phyloP scores from a whole-genome alignment of 2,113 vertebrate species.

The Eidolon helvum region DNA sequence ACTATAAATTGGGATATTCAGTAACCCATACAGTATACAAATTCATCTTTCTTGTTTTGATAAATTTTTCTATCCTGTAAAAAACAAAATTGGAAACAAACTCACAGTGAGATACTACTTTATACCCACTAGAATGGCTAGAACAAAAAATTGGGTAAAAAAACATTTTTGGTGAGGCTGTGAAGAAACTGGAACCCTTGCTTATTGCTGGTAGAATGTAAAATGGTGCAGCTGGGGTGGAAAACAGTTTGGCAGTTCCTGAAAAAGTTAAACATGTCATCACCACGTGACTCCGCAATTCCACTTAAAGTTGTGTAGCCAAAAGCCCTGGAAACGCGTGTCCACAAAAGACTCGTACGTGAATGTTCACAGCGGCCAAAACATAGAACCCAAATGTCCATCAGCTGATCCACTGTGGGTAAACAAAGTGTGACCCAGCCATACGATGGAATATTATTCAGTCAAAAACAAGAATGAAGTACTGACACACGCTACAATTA shows the following conservation, averaged over 20 bases:
- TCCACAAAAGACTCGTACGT: neutral
- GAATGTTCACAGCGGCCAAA: neutral
- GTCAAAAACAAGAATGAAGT: neutral
- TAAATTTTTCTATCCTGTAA: neutral
- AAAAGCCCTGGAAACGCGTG: fast-evolving
- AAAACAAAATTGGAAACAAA: neutral
- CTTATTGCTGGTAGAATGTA: neutral
- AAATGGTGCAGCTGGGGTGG: neutral
- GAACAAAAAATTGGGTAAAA: neutral
- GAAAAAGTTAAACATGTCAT: neutral
- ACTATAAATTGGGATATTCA: neutral
- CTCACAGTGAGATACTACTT: neutral
- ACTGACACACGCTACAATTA: fast-evolving
- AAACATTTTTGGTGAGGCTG: neutral
- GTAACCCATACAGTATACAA: neutral
- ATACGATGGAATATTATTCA: fast-evolving
- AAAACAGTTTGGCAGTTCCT: neutral
- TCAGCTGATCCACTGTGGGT: fast-evolving
- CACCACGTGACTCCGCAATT: neutral
- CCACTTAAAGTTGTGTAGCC: neutral
- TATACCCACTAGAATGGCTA: neutral
- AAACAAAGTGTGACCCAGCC: fast-evolving
- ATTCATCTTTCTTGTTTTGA: neutral
- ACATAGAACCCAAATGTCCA: neutral
- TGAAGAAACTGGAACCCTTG: neutral